Conservation (phyloP, 2,113 vertebrate genomes). For the Sylvilagus bachmani region DNA sequence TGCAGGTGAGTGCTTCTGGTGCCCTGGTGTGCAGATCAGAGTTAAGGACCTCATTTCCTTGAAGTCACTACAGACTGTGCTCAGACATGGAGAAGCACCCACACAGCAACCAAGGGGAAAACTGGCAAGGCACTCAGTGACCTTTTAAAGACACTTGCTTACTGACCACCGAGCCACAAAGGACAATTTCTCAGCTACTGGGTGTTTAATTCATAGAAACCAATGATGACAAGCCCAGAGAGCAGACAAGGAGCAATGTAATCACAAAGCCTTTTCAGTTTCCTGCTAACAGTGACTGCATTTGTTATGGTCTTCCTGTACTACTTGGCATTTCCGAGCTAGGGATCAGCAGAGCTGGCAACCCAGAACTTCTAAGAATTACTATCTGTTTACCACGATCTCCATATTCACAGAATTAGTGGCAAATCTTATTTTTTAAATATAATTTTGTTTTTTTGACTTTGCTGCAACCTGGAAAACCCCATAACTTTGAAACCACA, state of each 20-base stretch:
- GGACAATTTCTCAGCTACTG: constrained; percentile 59
- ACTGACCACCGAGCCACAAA: constrained; percentile 65
- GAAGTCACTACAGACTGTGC: background rate
- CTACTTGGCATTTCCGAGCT: constrained; percentile 75
- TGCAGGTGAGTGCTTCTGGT: background rate
- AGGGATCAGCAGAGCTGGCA: constrained; percentile 63
- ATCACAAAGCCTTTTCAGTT: constrained; percentile 60
- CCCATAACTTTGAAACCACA: constrained; percentile 62
- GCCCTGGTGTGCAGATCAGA: background rate
- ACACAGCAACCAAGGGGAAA: constrained; percentile 4
- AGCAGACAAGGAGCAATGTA: constrained; percentile 8
- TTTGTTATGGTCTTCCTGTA: constrained; percentile 69
- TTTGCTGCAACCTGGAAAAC: constrained; percentile 70
- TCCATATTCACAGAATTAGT: constrained; percentile 80
- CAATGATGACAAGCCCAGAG: constrained; percentile 34
- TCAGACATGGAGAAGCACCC: background rate
- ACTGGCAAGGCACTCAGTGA: constrained; percentile 2
- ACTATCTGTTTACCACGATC: constrained; percentile 82
- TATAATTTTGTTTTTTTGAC: constrained; percentile 68
- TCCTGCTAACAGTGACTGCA: constrained; percentile 68
- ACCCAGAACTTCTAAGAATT: constrained; percentile 81
- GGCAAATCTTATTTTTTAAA: constrained; percentile 69
- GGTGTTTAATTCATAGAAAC: constrained; percentile 75
- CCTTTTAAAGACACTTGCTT: constrained; percentile 61
- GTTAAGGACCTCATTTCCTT: background rate